These are phyloP conservation scores for Drosophila neocordata DNA, from an alignment of 1,140 invertebrate genomes.

Conservation along the genomic window DNA sequence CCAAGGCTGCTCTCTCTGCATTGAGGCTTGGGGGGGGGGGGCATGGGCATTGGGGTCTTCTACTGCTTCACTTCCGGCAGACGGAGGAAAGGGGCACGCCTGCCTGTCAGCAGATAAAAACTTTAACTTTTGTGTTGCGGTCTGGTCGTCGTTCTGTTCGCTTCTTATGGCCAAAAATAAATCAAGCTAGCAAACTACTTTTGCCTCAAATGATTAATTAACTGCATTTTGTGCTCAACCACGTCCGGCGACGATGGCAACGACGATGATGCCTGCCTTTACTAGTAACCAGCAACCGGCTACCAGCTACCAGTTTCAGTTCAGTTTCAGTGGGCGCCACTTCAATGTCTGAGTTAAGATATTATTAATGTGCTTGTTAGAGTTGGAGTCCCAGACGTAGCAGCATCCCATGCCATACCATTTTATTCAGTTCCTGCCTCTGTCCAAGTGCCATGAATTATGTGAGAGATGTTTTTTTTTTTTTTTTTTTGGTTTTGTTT, in stretches of 20 bases:
- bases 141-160: slow-evolving; percentile 36
- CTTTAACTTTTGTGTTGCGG: slow-evolving; percentile 59
- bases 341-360: slow-evolving; percentile 62
- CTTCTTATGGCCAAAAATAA: slow-evolving; percentile 68
- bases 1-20: slow-evolving; percentile 21
- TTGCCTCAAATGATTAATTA: slow-evolving; percentile 73
- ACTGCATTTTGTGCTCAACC: slow-evolving; percentile 71
- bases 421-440: background rate
- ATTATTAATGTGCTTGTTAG: slow-evolving; percentile 79
- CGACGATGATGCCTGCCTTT: background rate
- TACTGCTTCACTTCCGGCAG: background rate
- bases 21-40: background rate
- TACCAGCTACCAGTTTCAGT: slow-evolving; percentile 15
- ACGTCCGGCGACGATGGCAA: slow-evolving; percentile 28
- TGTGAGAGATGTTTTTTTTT: slow-evolving; percentile 25
- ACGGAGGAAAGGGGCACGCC: background rate
- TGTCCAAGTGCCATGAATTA: slow-evolving; percentile 60
- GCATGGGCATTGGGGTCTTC: background rate
- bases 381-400: slow-evolving; percentile 16
- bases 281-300: too few relatives aligned
- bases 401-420: background rate
- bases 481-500: slow-evolving; percentile 27
- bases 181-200: slow-evolving; percentile 75
- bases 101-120: slow-evolving; percentile 46
- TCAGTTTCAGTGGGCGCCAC: slow-evolving; percentile 48